Percentiles rank a stretch among this genome's conserved stretches.
Evolutionary conservation across 1,140 invertebrate genomes (phyloP).

Genomic region (Cydia pomonella): DNA sequence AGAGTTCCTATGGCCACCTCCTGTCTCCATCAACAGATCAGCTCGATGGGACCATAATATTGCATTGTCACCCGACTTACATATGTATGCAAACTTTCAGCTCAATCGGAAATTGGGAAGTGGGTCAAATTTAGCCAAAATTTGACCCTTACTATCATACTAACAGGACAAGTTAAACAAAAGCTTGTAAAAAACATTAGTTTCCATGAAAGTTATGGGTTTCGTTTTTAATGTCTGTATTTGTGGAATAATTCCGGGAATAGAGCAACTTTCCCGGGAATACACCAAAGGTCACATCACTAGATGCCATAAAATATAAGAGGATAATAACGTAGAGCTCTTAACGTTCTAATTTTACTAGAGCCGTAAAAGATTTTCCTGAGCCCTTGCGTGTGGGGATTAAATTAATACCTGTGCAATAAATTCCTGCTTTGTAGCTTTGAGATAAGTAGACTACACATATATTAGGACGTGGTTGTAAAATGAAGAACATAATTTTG

Average conservation of each 20-base stretch:
- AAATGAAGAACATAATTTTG: neutral
- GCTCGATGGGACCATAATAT: too few species aligned
- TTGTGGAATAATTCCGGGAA: neutral
- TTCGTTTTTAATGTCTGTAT: too few species aligned
- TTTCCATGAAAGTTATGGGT: too few species aligned
- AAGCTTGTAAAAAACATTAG: too few species aligned
- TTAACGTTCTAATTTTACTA: constrained; percentile 16
- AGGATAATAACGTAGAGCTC: constrained; percentile 20
- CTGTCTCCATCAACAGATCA: too few species aligned
- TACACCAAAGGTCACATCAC: neutral
- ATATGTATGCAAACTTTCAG: too few species aligned
- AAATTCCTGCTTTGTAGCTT: constrained; percentile 11
- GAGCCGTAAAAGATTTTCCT: constrained; percentile 19
- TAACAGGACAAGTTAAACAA: too few species aligned
- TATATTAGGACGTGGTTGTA: neutral
- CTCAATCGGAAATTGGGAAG: too few species aligned
- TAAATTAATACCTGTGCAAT: constrained; percentile 2
- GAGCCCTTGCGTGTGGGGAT: constrained; percentile 1
- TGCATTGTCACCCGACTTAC: too few species aligned
- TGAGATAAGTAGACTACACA: neutral
- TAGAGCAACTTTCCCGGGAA: neutral
- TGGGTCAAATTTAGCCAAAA: too few species aligned
- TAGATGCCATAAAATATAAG: constrained; percentile 20
- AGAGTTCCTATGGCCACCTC: too few species aligned
- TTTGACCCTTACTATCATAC: too few species aligned